Evolutionary conservation across 2,113 vertebrate genomes (phyloP).

Genomic region (Illadopsis cleaveri): DNA sequence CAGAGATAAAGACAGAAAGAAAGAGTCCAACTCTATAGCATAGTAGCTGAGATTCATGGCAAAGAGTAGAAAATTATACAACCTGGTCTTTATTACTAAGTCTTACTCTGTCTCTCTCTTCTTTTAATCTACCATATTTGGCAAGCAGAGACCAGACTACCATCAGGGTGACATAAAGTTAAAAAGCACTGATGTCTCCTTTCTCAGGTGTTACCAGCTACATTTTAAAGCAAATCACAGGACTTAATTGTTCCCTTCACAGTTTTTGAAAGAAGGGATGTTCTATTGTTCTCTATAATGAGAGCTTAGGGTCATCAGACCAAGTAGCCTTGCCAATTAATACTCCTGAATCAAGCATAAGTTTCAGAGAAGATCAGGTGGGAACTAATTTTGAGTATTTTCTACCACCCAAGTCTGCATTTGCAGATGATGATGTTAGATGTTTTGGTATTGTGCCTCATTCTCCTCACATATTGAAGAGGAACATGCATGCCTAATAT

Average conservation of each 20-base stretch:
- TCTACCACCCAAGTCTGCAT: neutral
- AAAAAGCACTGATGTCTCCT: neutral
- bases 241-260: neutral
- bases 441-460: neutral
- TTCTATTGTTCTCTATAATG: neutral
- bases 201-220: neutral
- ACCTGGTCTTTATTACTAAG: neutral
- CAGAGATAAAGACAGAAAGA: neutral
- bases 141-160: neutral
- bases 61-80: neutral
- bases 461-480: neutral
- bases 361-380: neutral
- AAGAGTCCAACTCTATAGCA: neutral
- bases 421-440: neutral
- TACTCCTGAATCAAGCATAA: neutral
- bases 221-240: neutral
- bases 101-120: neutral
- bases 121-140: neutral
- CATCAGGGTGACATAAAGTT: neutral
- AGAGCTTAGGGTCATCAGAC: neutral
- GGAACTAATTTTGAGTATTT: neutral
- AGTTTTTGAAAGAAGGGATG: neutral
- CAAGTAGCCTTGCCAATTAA: neutral
- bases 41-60: neutral
- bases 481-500: neutral